Evolutionary conservation across 2,888 invertebrate species (phyloP), one percentile per base, ranked within the genome.

Genomic region (Cosmia trapezina): DNA sequence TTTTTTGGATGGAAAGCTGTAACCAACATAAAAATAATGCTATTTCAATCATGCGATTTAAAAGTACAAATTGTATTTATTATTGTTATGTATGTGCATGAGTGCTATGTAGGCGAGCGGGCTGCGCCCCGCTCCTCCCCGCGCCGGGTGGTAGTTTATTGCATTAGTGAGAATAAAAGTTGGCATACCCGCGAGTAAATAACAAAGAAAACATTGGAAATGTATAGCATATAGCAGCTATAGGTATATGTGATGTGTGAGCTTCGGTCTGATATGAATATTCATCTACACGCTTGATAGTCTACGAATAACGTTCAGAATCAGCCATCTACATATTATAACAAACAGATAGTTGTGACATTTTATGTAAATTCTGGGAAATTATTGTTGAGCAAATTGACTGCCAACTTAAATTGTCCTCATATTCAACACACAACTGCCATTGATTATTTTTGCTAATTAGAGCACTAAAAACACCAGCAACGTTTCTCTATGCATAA

Each of bases 221-320:
- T 43, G 1, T 43, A 43, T 3, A 17, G 41, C 6, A 11, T 60
- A 62, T 14, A n/a, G n/a, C n/a, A n/a, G n/a, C n/a, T n/a, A n/a
- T 9, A 49, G 62, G 0, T 53, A 9, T 33, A 41, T 54, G 19
- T 60, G n/a, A 64, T 67, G 51, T 57, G 22, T 2, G 53, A 53
- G n/a, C 37, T 8, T 12, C 45, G 5, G 17, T 45, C 11, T 51
- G 22, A 14, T 28, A 75, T 75, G 81, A 81, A 83, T 80, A 80
- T 83, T 72, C 72, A 80, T 67, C 45, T 69, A 57, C 72, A 67
- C 70, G 80, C 54, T 54, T 72, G 61, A 62, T 74, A 65, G 64
- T 60, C 51, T 17, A 68, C 37, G 68, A 83, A 73, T 68, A 67
- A 68, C 37, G 47, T 56, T 56, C 14, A 64, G 57, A 62, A 66